Conservation (phyloP, 2,797 vertebrate species). For the Arremon aurantiirostris region DNA sequence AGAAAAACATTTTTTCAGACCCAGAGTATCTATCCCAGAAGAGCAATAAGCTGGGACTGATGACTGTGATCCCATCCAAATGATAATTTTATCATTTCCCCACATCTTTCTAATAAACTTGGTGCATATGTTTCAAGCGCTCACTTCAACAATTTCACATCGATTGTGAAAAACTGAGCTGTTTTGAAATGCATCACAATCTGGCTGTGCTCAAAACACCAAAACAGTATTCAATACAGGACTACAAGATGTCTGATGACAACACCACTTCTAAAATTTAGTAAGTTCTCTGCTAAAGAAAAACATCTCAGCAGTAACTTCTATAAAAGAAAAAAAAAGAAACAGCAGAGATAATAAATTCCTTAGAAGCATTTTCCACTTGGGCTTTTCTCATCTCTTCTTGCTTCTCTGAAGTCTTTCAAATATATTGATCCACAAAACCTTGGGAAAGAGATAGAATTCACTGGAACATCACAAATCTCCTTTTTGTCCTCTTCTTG, state of each 20-base stretch:
- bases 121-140: neutral
- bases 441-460: neutral
- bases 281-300: neutral
- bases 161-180: neutral
- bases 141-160: neutral
- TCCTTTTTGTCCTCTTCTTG: neutral
- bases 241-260: conserved; percentile 26
- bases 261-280: neutral
- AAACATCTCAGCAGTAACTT: neutral
- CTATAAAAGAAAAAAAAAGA: neutral
- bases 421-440: neutral
- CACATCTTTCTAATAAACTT: neutral
- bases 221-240: neutral
- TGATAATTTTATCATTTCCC: neutral
- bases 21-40: neutral
- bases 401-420: neutral
- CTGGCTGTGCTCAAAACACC: conserved; percentile 31
- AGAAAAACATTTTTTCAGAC: neutral
- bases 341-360: neutral
- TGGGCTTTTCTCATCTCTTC: neutral
- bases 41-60: neutral
- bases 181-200: neutral
- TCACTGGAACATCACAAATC: neutral
- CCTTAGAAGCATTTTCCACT: neutral
- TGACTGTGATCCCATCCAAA: neutral